phyloP scores from a whole-genome alignment of 1,140 invertebrate genomes.

The Drosophila littoralis region DNA sequence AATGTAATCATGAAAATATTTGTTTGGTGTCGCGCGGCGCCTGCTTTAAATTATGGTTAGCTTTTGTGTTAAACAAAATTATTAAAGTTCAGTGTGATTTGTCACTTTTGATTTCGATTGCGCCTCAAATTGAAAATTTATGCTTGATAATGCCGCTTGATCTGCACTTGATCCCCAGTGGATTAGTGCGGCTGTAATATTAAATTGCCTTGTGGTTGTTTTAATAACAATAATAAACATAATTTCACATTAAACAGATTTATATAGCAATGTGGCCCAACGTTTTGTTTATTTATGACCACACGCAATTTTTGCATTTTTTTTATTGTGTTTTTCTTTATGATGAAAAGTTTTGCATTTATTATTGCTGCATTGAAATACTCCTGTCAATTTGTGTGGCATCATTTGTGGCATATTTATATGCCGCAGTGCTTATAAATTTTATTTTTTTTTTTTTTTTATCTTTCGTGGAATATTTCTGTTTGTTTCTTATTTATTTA shows the following conservation, averaged over 20 bases:
- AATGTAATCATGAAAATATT: conserved; percentile 11
- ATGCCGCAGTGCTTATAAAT: conserved; percentile 47
- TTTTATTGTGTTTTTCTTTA: background rate
- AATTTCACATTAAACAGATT: conserved; percentile 75
- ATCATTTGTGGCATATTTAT: conserved; percentile 56
- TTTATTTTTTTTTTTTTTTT: conserved; percentile 23
- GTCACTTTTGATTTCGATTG: conserved; percentile 56
- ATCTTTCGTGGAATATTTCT: background rate
- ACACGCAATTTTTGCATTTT: conserved; percentile 6
- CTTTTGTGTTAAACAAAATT: conserved; percentile 17
- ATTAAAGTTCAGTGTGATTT: conserved; percentile 64
- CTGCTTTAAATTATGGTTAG: conserved; percentile 18
- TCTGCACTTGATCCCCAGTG: conserved; percentile 82
- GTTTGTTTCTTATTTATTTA: background rate
- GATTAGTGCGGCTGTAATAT: conserved; percentile 82
- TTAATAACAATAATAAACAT: conserved; percentile 79
- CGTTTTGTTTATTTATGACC: conserved; percentile 51
- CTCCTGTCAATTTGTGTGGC: conserved; percentile 43
- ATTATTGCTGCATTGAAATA: conserved; percentile 23
- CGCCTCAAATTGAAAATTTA: conserved; percentile 67
- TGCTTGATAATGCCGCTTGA: conserved; percentile 76
- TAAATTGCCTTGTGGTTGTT: conserved; percentile 81
- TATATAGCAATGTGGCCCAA: conserved; percentile 44
- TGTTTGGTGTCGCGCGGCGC: conserved; percentile 1
- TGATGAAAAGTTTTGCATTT: conserved; percentile 17